Evolutionary conservation across 2,113 vertebrate genomes (phyloP).

Genomic region (Psilopsiagon aurifrons): DNA sequence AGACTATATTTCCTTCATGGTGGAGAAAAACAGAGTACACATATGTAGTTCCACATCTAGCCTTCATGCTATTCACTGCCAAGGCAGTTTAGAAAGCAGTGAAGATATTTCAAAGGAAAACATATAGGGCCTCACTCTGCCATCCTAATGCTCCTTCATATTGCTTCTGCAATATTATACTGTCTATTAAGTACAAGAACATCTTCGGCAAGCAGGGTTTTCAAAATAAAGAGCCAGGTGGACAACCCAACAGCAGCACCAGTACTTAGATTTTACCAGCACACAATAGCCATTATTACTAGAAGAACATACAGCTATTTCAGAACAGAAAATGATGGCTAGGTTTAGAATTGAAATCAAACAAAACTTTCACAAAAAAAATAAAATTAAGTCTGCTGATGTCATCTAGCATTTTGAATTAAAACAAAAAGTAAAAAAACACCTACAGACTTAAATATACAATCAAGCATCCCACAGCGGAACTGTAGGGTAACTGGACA

Average conservation of each 20-base stretch:
- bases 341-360: not conserved
- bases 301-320: not conserved
- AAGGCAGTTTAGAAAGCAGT: not conserved
- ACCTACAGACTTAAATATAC: not conserved
- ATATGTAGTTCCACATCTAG: not conserved
- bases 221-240: not conserved
- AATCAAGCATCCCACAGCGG: not conserved
- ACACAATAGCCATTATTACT: not conserved
- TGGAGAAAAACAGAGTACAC: not conserved
- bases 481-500: not conserved
- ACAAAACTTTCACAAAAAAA: not conserved
- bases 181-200: not conserved
- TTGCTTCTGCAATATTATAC: not conserved
- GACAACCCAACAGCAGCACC: not conserved
- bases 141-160: not conserved
- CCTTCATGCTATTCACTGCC: not conserved
- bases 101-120: slow-evolving; percentile 40
- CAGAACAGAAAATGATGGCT: not conserved
- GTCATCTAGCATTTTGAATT: not conserved
- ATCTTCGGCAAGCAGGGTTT: not conserved
- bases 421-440: not conserved
- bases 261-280: not conserved
- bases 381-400: not conserved
- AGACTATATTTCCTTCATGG: not conserved
- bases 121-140: slow-evolving; percentile 8